Evolutionary conservation across 2,113 vertebrate genomes (phyloP).

Genomic region (Lepidothrix coronata): DNA sequence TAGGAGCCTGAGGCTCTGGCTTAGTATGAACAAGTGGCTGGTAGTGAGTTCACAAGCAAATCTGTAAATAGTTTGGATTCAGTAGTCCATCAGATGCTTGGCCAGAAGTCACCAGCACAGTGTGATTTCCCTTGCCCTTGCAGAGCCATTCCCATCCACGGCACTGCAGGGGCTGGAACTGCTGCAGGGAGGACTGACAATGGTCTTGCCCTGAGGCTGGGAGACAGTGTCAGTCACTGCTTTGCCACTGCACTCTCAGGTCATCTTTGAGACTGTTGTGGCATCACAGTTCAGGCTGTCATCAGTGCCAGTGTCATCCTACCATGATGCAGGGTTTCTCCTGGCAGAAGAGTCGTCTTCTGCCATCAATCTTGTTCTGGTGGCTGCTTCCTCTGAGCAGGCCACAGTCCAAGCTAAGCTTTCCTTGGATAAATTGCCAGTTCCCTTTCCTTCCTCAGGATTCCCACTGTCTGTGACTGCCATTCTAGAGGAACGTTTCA

Average conservation of each 20-base stretch:
- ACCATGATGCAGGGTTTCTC: not conserved
- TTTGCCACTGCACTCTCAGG: not conserved
- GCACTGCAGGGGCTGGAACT: not conserved
- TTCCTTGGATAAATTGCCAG: not conserved
- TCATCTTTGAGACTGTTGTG: not conserved
- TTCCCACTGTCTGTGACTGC: conserved; percentile 74
- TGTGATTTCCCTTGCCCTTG: not conserved
- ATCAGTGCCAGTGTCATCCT: not conserved
- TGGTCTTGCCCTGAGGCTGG: rapidly evolving
- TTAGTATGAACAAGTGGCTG: not conserved
- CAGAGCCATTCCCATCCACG: not conserved
- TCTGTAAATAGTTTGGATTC: not conserved
- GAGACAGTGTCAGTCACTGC: not conserved
- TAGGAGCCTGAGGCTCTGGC: not conserved
- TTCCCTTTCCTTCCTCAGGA: conserved; percentile 61
- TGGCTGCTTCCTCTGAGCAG: not conserved
- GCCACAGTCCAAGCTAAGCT: not conserved
- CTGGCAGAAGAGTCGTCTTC: not conserved
- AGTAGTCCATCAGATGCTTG: not conserved
- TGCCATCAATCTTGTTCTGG: not conserved
- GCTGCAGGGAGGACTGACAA: not conserved
- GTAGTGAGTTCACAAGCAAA: not conserved
- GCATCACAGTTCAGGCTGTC: not conserved
- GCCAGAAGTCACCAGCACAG: not conserved
- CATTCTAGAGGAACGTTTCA: conserved; percentile 64